Base-by-base conservation (phyloP, 2,888 invertebrate genomes). In the Neuroscelio doddi region DNA sequence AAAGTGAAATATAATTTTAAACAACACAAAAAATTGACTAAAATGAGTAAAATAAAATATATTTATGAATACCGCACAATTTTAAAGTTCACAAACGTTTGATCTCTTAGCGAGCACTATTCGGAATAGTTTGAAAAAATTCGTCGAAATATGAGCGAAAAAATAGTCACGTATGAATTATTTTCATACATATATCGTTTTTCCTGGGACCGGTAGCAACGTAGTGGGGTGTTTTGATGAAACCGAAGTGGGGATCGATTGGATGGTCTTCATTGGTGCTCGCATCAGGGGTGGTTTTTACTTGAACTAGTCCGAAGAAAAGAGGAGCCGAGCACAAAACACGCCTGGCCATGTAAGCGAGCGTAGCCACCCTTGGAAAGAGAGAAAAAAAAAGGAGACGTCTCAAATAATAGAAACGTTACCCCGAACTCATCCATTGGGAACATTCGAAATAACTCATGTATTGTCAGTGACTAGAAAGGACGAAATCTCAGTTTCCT, bases 271-370 rank as follows among this genome's bases (percentile, higher is more conserved):
- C 71, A 82, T 82, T 82, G 82, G 82, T 74, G 71, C 78, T 72
- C 71, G 74, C 76, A 74, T 75, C 70, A 80, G 79, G 81, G 81
- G 79, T 80, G 80, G 82, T 81, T 82, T 80, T 81, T 77, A 77
- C 72, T 76, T 71, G 71, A 78, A 66, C 79, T 78, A 75, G 68
- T 73, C 67, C 74, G 71, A 77, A 80, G 80, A 80, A 81, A 80
- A 73, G 77, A 77, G 71, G 26, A 68, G 39, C 62, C 64, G 64
- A 50, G 38, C 55, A 71, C 67, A 70, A 71, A 71, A 73, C 71
- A 67, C 67, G 69, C 69, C 69, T 65, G 71, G 53, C 58, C 57
- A 52, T 64, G 66, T 65, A 42, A 68, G 56, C 53, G 64, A 53
- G 52, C 46, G 56, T 58, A 64, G 52, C 39, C 58, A 69, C 68